Base-by-base conservation (phyloP, 2,797 vertebrate genomes). In the Brachyalestes nurse region DNA sequence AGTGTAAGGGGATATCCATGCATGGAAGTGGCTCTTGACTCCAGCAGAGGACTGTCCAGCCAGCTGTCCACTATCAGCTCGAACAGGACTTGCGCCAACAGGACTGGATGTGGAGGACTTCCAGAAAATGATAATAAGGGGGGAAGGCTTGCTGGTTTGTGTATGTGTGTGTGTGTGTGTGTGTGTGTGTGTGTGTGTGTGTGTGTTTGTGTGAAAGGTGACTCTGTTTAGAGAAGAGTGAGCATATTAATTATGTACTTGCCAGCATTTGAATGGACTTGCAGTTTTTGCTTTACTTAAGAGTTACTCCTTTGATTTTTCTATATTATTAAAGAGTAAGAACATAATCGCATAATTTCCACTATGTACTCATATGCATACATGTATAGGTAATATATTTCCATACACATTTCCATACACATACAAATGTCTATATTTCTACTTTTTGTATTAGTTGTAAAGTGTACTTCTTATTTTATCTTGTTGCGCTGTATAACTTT, bases 21-120 rank as follows among this genome's bases (percentile, higher is more conserved):
- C 92, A 92, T 88, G 92, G 93, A 78, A 62, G 86, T 91, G 83
- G 87, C 90, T 88, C 90, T 93, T 92, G 91, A 93, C 90, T 91
- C 88, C 84, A 58, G 53, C 65, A 53, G 40, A 70, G 38, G 38
- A 47, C 57, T 64, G 23, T 72, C 49, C 79, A 62, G 61, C 28
- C 69, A 79, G 69, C 55, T 72, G 57, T 64, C 57, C 55, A 40
- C 69, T 72, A 62, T 73, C 65, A 67, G 72, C 75, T 58, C 14
- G 66, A 34, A 73, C 49, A 72, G 75, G 61, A 80, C 75, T 84
- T 78, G 84, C 87, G 86, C 88, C 90, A 90, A 86, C 90, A 79
- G 86, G 84, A 84, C 85, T 88, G 86, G 86, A 84, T 84, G 85
- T 91, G 88, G 88, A 91, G 80, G 86, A 90, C 89, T 92, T 92